Base-by-base conservation (phyloP, 92 coral and sea anemone genomes). In the Pocillopora meandrina region DNA sequence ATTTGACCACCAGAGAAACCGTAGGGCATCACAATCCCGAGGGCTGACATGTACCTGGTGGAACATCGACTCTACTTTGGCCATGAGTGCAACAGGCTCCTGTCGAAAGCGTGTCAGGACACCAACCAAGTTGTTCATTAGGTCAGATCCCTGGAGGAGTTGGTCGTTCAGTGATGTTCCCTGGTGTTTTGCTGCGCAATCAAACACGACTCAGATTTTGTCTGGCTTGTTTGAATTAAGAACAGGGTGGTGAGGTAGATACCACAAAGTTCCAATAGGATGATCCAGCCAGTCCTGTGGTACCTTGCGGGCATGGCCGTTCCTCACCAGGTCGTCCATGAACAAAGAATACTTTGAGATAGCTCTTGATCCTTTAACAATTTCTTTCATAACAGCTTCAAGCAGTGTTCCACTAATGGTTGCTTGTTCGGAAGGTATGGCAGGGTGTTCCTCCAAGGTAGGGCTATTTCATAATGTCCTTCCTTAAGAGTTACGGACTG, bases 191-290 rank as follows among this genome's bases (percentile, higher is more conserved):
- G 93, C 90, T 9, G 90, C 76, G 47, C 93, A 90, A 58, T 90
- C 93, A 20, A 90, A 90, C 0, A 90, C 88, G 5, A 90, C 85
- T 20, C 90, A 78, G 56, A 86, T 77, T 36, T 90, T 86, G 49
- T 74, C 90, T n/a, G 93, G 93, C 76, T 90, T 90, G 60, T 90
- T 85, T 10, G 88, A 80, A 59, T 90, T 84, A 23, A 84, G 49
- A 2, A 87, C 90, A n/a, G 93, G 87, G 23, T 90, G 90, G 62
- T 90, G 90, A 15, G 93, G 93, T 55, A 87, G 80, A 42, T 90
- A 87, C 91, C 93, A 90, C 26, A 83, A 76, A 18, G 72, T 21
- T 49, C 81, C 64, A 10, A 83, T 52, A 42, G 79, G 84, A n/a
- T 63, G 68, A 56, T 84, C 61, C n/a, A 87, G 75, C 49, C n/a